Evolutionary conservation across 2,888 invertebrate genomes (phyloP), one percentile per base, ranked within the genome.

Genomic region (Drosophila aldrichi): DNA sequence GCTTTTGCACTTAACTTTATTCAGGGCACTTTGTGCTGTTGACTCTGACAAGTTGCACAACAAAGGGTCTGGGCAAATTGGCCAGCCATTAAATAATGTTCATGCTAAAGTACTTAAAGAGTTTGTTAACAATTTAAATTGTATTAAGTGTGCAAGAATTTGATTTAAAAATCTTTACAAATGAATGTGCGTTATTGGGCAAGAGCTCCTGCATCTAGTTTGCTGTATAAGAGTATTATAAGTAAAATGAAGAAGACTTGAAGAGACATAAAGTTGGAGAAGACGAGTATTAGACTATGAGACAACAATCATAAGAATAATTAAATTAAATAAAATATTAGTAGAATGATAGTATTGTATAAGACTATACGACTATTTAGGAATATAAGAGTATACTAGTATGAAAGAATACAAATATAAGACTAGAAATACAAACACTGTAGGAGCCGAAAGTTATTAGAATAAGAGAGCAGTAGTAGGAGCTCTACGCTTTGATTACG

Each of bases 1-100:
- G 70, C 63, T 20, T 56, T 68, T 46, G 46, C 62, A 54, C 70
- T 70, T 41, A 70, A 70, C 52, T 57, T 58, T 48, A 56, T 60
- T 56, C 49, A 18, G 25, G 16, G 22, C 34, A 49, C 67, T 59
- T 51, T 59, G 41, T 51, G 34, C 49, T 20, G 49, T 34, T 51
- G 44, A 25, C 44, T 38, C 20, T 55, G 54, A 38, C 64, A 58
- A 65, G 43, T 44, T 49, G 22, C 29, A 22, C 16, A 20, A 43
- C 48, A 62, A 43, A 46, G 34, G 18, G 10, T 3, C 43, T 0
- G 43, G 43, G 12, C 41, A 32, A 32, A 41, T 56, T 56, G 55
- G 5, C 14, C 10, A 16, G 41, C 3, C 18, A 56, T 56, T 44
- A 20, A 22, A 44, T 38, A 38, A 58, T 58, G 25, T 46, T 46